These are phyloP conservation scores for Drosophila paulistorum DNA, from an alignment of 1,140 invertebrate species.

Conservation along the genomic window DNA sequence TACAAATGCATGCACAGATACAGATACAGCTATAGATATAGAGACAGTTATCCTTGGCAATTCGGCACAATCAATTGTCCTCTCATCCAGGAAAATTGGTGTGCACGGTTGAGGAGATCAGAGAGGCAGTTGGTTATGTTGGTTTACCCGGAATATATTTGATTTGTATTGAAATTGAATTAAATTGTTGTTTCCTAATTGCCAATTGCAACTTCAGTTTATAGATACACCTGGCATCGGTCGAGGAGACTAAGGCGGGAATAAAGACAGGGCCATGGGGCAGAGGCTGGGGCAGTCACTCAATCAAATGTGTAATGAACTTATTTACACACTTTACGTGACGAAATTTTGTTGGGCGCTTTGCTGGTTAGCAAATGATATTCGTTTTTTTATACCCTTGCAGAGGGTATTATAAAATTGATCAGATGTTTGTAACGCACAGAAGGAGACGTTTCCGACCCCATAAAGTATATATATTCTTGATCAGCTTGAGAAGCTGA, in stretches of 20 bases:
- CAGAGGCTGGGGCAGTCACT: constrained; percentile 23
- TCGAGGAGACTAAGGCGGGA: background rate
- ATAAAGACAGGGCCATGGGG: background rate
- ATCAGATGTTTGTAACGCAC: no score
- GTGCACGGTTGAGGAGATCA: constrained; percentile 31
- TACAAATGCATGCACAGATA: constrained; percentile 4
- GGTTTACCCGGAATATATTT: background rate
- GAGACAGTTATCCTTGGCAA: constrained; percentile 78
- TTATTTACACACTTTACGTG: constrained; percentile 79
- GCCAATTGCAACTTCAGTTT: constrained; percentile 43
- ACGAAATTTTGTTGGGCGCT: constrained; percentile 61
- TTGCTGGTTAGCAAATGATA: constrained; percentile 63
- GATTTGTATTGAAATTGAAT: constrained; percentile 57
- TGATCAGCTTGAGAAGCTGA: no score
- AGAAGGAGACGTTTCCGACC: no score
- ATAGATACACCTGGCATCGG: constrained; percentile 45
- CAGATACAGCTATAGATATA: background rate
- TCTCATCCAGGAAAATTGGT: constrained; percentile 27
- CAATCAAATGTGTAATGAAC: constrained; percentile 76
- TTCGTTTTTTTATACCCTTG: constrained; percentile 20
- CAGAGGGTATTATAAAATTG: no score
- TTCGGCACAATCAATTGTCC: constrained; percentile 41
- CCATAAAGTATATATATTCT: no score
- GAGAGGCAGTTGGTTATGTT: background rate
- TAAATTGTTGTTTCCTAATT: constrained; percentile 69